A percentile compares a stretch with the other conserved stretches of the same genome.
Conservation (phyloP, 1,140 invertebrate genomes). For the Cyrtorhinus lividipennis region DNA sequence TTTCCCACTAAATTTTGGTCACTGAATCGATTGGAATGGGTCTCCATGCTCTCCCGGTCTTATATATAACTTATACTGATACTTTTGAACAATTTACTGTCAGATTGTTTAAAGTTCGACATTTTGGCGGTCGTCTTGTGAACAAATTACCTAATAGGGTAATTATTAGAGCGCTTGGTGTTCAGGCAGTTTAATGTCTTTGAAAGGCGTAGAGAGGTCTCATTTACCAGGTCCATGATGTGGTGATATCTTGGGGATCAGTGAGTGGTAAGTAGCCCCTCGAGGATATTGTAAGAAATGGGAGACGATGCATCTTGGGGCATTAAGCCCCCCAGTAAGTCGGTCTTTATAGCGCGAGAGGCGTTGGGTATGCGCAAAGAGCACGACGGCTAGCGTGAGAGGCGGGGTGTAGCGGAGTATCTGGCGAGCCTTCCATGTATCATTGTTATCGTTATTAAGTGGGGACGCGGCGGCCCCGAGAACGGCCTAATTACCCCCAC, state of each 20-base stretch:
- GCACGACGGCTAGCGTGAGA: background rate
- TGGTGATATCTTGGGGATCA: conserved; percentile 7
- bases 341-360: background rate
- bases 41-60: too few species aligned
- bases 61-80: too few species aligned
- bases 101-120: too few species aligned
- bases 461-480: conserved; percentile 10
- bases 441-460: conserved; percentile 17
- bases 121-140: too few species aligned
- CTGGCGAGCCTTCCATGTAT: conserved; percentile 3
- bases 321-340: background rate
- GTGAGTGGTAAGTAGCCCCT: background rate
- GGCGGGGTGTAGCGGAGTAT: background rate
- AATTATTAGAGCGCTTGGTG: too few species aligned
- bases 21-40: too few species aligned
- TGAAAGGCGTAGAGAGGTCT: background rate
- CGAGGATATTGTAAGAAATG: conserved; percentile 6
- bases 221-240: conserved; percentile 1
- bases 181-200: too few species aligned
- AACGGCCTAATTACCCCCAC: conserved; percentile 11
- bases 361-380: too few species aligned
- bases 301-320: conserved; percentile 4
- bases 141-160: too few species aligned
- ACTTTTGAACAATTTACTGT: too few species aligned
- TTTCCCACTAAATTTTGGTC: too few species aligned